Base-by-base conservation (phyloP, 2,797 vertebrate species). In the Etheostoma perlongum region DNA sequence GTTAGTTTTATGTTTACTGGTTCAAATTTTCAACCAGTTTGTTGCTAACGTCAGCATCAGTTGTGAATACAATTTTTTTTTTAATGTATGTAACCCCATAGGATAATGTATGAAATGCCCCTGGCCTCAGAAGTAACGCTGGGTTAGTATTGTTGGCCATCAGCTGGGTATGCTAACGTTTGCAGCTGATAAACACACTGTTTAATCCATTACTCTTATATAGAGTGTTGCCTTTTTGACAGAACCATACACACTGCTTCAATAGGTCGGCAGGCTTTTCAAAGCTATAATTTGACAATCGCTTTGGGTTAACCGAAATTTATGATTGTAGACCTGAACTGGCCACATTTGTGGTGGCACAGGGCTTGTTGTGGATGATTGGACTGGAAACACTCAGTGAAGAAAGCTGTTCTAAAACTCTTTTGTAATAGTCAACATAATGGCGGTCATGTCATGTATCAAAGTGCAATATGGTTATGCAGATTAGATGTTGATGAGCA, bases 401-500 rank as follows among this genome's bases (percentile, higher is more conserved):
- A 36, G 60, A 64, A 70, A 52, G 23, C 66, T 51, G 42, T 69
- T 47, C 79, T 47, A 40, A 64, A 48, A 49, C 59, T 36, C n/a
- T 49, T 63, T 7, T 65, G n/a, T 36, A 42, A 67, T 49, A 8
- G 53, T 61, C 21, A 69, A 76, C 66, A 62, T 67, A 83, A 74
- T n/a, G 49, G 23, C 47, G 55, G 65, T 67, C 42, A 60, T 12
- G 36, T 40, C 42, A 9, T 48, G 79, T 40, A 49, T 77, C 68
- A 73, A 23, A 67, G 63, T 44, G 52, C 59, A 63, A 25, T 15
- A 21, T 61, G 53, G 42, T 42, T n/a, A 23, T 72, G 74, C 72
- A 72, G 76, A 87, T 86, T 15, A 40, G 25, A 79, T 64, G 81
- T 55, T 67, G 81, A 88, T 79, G 76, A 86, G 78, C 5, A 8